Percentiles rank a stretch among this genome's conserved stretches.
Conservation (phyloP, 2,888 invertebrate genomes). For the Orthonychiurus folsomi region DNA sequence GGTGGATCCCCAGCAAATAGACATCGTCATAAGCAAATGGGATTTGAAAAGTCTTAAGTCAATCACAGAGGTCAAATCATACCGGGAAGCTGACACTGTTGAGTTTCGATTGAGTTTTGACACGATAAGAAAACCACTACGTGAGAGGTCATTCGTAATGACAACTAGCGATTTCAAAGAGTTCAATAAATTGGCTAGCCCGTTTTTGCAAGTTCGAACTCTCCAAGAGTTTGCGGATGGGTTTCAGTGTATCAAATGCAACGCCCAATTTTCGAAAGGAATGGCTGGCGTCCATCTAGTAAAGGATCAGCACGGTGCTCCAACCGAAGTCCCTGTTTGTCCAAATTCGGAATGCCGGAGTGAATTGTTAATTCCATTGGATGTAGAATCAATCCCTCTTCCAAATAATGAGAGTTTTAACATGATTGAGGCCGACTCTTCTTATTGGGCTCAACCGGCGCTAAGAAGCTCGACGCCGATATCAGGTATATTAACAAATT, state of each 20-base stretch:
- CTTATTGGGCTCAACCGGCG: not conserved
- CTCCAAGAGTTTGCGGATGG: constrained; percentile 39
- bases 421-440: constrained; percentile 21
- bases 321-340: constrained; percentile 33
- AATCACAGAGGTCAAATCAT: constrained; percentile 30
- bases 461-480: constrained; percentile 30
- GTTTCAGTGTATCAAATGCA: constrained; percentile 37
- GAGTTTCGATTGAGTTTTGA: constrained; percentile 36
- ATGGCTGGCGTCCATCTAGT: constrained; percentile 26
- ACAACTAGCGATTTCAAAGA: constrained; percentile 28
- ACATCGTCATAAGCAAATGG: constrained; percentile 29
- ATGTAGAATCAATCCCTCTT: constrained; percentile 30
- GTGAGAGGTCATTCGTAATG: constrained; percentile 37
- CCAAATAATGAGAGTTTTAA: constrained; percentile 38
- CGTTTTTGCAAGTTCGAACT: constrained; percentile 31
- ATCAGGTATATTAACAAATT: constrained; percentile 34
- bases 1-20: constrained; percentile 21
- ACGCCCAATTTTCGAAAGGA: constrained; percentile 35
- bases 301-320: constrained; percentile 24
- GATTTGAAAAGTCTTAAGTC: constrained; percentile 34
- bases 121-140: constrained; percentile 33
- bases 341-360: constrained; percentile 35
- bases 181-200: constrained; percentile 33
- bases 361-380: constrained; percentile 32
- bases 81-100: constrained; percentile 36